A percentile compares a stretch with the other conserved stretches of the same genome.
Conservation (phyloP, 2,888 invertebrate genomes). For the Eupithecia exiguata region DNA sequence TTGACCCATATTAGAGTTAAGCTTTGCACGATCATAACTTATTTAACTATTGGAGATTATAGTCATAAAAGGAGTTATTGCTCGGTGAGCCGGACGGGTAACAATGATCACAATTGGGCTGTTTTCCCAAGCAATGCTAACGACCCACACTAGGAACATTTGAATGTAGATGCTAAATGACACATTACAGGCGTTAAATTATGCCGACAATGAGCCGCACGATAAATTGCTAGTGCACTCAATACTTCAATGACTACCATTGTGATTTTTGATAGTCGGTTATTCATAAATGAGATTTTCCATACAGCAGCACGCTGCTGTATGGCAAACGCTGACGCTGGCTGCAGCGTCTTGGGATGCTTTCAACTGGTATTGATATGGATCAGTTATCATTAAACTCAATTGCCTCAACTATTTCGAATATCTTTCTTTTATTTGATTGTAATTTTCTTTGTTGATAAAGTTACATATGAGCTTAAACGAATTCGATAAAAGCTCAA, state of each 20-base stretch:
- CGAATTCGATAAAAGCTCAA: neutral
- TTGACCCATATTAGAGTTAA: neutral
- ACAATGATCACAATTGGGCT: slow-evolving; percentile 63
- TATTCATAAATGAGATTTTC: too few species aligned
- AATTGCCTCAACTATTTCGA: too few species aligned
- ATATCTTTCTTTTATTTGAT: too few species aligned
- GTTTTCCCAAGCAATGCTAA: slow-evolving; percentile 70
- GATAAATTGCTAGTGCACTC: slow-evolving; percentile 31
- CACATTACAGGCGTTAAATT: slow-evolving; percentile 52
- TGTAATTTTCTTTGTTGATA: too few species aligned
- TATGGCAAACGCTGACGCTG: too few species aligned
- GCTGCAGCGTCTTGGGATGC: too few species aligned
- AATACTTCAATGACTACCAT: slow-evolving; percentile 19
- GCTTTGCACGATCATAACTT: slow-evolving; percentile 2
- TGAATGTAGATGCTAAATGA: slow-evolving; percentile 59
- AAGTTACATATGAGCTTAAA: neutral
- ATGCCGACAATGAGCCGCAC: slow-evolving; percentile 45
- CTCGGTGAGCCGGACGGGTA: slow-evolving; percentile 34
- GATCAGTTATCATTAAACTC: too few species aligned
- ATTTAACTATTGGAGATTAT: slow-evolving; percentile 12
- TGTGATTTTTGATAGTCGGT: neutral
- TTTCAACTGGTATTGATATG: too few species aligned
- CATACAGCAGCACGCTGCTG: too few species aligned
- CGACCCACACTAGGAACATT: slow-evolving; percentile 65
- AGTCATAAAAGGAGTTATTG: slow-evolving; percentile 20